Percentiles rank a stretch among this genome's conserved stretches.
Evolutionary conservation across 1,140 invertebrate species (phyloP).

Genomic region (Hirudo medicinalis): DNA sequence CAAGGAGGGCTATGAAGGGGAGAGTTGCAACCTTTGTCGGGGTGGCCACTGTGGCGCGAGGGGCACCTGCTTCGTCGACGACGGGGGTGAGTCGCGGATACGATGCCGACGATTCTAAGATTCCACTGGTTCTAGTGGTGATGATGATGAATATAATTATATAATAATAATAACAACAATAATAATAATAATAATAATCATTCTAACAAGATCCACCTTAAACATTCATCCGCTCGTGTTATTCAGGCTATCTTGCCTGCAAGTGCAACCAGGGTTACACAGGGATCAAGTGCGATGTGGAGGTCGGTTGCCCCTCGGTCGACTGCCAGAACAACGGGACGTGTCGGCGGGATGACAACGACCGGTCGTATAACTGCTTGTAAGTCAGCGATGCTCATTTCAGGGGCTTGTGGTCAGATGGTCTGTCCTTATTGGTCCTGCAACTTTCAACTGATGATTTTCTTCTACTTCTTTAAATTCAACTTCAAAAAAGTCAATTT

Average conservation of each 20-base stretch:
- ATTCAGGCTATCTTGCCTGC: not conserved
- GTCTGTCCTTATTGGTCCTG: not conserved
- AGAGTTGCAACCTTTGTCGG: too few species aligned
- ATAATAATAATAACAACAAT: not conserved
- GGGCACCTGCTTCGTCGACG: too few species aligned
- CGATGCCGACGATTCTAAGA: not conserved
- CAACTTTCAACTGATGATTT: not conserved
- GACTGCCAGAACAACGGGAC: slow-evolving; percentile 17
- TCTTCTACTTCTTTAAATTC: too few species aligned
- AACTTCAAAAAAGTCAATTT: too few species aligned
- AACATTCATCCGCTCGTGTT: not conserved
- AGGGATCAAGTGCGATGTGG: not conserved
- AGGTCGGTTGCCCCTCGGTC: not conserved
- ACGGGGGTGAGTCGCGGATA: not conserved
- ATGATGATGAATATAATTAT: not conserved
- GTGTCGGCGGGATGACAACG: not conserved
- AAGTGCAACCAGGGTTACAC: slow-evolving; percentile 8
- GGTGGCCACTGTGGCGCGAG: too few species aligned
- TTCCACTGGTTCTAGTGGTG: not conserved
- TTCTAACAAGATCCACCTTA: not conserved
- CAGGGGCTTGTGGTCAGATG: not conserved
- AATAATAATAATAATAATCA: not conserved
- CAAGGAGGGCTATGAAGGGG: too few species aligned
- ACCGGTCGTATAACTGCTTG: not conserved
- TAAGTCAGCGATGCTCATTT: not conserved